phyloP scores from a whole-genome alignment of 2,797 vertebrate genomes.

The Chelon auratus region DNA sequence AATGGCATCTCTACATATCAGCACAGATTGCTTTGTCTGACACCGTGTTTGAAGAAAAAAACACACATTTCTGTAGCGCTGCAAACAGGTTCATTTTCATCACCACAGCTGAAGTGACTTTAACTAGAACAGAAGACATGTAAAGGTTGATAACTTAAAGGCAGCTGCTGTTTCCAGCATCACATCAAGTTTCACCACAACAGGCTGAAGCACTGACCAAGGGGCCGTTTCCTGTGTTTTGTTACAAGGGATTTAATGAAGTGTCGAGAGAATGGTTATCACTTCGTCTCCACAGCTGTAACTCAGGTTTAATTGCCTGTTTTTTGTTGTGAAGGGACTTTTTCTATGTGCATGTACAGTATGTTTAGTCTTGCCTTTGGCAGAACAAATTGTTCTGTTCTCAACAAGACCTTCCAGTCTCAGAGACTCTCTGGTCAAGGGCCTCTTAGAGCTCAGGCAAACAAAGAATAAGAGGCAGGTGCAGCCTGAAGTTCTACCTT shows the following conservation, averaged over 20 bases:
- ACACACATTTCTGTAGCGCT: background rate
- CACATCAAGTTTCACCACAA: conserved; percentile 27
- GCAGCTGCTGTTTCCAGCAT: conserved; percentile 13
- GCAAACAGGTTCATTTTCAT: conserved; percentile 15
- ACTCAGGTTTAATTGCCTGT: conserved; percentile 67
- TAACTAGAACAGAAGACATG: conserved; percentile 16
- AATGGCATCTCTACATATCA: conserved; percentile 23
- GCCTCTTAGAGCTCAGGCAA: conserved; percentile 37
- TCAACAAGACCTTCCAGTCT: conserved; percentile 64
- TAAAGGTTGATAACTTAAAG: conserved; percentile 19
- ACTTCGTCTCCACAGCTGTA: conserved; percentile 69
- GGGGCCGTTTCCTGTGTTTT: conserved; percentile 43
- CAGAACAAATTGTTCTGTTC: conserved; percentile 67
- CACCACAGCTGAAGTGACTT: conserved; percentile 10
- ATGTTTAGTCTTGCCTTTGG: conserved; percentile 52
- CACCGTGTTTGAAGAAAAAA: conserved; percentile 9
- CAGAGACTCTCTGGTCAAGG: conserved; percentile 51
- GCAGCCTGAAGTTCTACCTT: conserved; percentile 25
- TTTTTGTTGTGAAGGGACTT: conserved; percentile 62
- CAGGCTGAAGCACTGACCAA: background rate
- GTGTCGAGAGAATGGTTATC: conserved; percentile 60
- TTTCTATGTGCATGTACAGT: conserved; percentile 16
- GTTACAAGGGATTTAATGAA: conserved; percentile 56
- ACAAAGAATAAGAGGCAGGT: conserved; percentile 44
- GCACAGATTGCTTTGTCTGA: conserved; percentile 16